phyloP scores from a whole-genome alignment of 1,140 invertebrate genomes.

The Riptortus pedestris region DNA sequence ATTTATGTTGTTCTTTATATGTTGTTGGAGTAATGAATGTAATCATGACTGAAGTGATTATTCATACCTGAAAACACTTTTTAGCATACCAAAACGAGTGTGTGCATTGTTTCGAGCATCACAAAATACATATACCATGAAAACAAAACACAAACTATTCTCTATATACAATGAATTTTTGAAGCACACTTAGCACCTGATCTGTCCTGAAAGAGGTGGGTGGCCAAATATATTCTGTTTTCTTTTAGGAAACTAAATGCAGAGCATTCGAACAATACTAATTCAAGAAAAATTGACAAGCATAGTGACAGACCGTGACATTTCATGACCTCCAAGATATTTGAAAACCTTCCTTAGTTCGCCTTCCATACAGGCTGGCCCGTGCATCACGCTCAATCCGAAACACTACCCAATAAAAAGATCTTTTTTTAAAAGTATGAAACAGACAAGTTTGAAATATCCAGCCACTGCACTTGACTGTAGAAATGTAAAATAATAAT shows the following conservation, averaged over 20 bases:
- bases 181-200: background rate
- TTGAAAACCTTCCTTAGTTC: conserved; percentile 2
- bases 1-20: too few species aligned
- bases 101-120: too few species aligned
- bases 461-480: too few species aligned
- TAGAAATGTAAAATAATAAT: background rate
- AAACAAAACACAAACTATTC: conserved; percentile 1
- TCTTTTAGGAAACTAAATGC: background rate
- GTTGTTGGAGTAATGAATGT: too few species aligned
- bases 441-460: too few species aligned
- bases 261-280: background rate
- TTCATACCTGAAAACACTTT: too few species aligned
- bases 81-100: too few species aligned
- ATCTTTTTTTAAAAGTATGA: background rate
- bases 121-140: too few species aligned
- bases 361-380: background rate
- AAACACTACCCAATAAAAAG: background rate
- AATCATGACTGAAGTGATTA: too few species aligned
- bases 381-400: background rate
- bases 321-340: background rate
- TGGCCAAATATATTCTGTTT: background rate
- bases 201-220: background rate
- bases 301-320: background rate
- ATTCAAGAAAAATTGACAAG: background rate
- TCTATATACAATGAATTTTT: background rate